Percentiles rank a stretch among this genome's conserved stretches.
phyloP scores from a whole-genome alignment of 2,797 vertebrate genomes.

The Peromyscus aztecus region DNA sequence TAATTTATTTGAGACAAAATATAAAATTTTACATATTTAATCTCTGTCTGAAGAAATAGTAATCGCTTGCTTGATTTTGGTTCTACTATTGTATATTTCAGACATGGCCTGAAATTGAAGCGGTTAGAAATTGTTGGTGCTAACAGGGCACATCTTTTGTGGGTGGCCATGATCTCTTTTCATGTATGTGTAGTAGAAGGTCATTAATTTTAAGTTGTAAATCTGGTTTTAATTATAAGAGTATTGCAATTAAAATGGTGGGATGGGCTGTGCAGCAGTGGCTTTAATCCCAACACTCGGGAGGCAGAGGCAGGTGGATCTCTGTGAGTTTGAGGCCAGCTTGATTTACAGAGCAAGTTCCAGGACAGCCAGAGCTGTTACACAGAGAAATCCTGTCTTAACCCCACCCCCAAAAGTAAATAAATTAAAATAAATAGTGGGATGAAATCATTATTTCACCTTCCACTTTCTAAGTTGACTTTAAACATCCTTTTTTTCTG shows the following conservation, averaged over 20 bases:
- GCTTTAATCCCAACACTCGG: neutral
- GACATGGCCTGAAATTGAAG: neutral
- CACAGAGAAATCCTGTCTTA: neutral
- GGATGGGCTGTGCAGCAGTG: neutral
- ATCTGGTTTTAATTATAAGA: slow-evolving; percentile 48
- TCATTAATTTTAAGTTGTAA: neutral
- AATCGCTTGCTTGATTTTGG: slow-evolving; percentile 56
- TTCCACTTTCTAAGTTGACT: slow-evolving; percentile 16
- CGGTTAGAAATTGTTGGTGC: neutral
- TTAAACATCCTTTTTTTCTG: neutral
- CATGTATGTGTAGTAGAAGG: neutral
- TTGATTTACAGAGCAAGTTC: neutral
- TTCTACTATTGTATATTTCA: slow-evolving; percentile 56
- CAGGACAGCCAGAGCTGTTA: neutral
- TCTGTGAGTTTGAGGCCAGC: neutral
- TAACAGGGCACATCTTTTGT: slow-evolving; percentile 16
- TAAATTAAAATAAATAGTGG: slow-evolving; percentile 4
- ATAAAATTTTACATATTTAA: slow-evolving; percentile 31
- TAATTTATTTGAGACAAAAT: slow-evolving; percentile 51
- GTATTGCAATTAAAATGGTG: slow-evolving; percentile 33
- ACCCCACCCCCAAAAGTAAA: too few relatives aligned
- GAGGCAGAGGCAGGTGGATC: neutral
- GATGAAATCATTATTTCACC: slow-evolving; percentile 41
- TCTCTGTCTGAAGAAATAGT: slow-evolving; percentile 33
- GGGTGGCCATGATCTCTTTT: slow-evolving; percentile 17